These are phyloP conservation scores for Dynastes grantii DNA, from an alignment of 2,888 invertebrate species.

Conservation along the genomic window DNA sequence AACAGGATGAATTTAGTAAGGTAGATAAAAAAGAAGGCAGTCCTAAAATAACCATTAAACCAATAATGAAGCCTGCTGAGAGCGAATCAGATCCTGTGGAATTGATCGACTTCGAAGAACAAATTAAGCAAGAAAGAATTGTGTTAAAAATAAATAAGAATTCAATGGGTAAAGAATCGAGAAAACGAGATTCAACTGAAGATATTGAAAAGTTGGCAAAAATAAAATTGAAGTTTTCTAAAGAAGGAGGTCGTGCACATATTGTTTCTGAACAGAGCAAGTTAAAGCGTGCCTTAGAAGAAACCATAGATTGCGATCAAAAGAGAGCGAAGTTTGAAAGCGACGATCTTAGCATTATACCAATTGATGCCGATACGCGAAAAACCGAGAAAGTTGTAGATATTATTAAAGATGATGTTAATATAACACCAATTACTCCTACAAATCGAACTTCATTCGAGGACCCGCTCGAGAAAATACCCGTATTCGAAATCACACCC, in stretches of 20 bases:
- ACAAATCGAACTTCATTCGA: slow-evolving; percentile 28
- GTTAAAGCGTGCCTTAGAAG: slow-evolving; percentile 52
- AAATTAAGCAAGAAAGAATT: slow-evolving; percentile 71
- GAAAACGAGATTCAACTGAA: slow-evolving; percentile 61
- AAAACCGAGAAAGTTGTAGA: slow-evolving; percentile 47
- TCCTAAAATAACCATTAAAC: slow-evolving; percentile 61
- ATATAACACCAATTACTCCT: slow-evolving; percentile 31
- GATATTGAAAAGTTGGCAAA: slow-evolving; percentile 71
- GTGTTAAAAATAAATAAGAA: slow-evolving; percentile 79
- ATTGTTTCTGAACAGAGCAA: slow-evolving; percentile 62
- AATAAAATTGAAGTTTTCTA: slow-evolving; percentile 74
- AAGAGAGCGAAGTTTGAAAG: slow-evolving; percentile 54
- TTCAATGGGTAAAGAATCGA: slow-evolving; percentile 59
- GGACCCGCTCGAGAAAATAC: slow-evolving; percentile 60
- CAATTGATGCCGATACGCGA: slow-evolving; percentile 46
- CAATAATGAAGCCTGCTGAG: slow-evolving; percentile 58
- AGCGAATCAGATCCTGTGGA: slow-evolving; percentile 59
- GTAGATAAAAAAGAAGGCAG: slow-evolving; percentile 58
- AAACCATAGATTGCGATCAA: slow-evolving; percentile 46
- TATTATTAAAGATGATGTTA: slow-evolving; percentile 44
- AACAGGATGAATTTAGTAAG: slow-evolving; percentile 49
- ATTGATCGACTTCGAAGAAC: slow-evolving; percentile 63
- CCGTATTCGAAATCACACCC: slow-evolving; percentile 61
- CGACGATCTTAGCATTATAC: slow-evolving; percentile 55
- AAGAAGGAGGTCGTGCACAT: slow-evolving; percentile 68